Conservation (phyloP, 2,888 invertebrate species). For the Antheraea assamensis region DNA sequence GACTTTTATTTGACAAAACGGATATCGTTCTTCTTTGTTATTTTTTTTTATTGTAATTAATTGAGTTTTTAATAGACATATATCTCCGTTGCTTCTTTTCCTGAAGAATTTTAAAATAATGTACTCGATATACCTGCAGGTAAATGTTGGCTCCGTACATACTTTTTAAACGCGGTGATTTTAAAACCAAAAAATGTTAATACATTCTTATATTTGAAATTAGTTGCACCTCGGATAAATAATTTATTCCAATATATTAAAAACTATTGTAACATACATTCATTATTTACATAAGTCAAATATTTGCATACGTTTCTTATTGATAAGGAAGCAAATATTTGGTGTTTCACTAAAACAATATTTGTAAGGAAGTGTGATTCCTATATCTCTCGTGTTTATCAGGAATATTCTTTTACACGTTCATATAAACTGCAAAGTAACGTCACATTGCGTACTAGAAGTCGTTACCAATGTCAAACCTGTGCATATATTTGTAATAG, state of each 20-base stretch:
- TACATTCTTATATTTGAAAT: neutral
- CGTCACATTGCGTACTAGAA: neutral
- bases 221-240: neutral
- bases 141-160: no score
- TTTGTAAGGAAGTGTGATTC: neutral
- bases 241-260: neutral
- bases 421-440: neutral
- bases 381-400: neutral
- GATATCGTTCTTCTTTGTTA: no score
- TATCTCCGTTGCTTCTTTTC: no score
- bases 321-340: conserved; percentile 1
- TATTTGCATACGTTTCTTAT: neutral
- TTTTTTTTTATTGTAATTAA: no score
- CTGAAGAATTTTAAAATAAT: no score
- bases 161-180: no score
- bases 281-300: neutral
- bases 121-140: no score
- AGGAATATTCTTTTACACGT: neutral
- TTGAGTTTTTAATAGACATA: no score
- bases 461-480: neutral
- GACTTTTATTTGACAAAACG: no score
- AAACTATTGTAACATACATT: neutral
- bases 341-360: neutral
- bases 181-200: no score
- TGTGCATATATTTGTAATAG: neutral